Evolutionary conservation across 2,888 invertebrate species (phyloP).

Genomic region (Pegoplata infirma): DNA sequence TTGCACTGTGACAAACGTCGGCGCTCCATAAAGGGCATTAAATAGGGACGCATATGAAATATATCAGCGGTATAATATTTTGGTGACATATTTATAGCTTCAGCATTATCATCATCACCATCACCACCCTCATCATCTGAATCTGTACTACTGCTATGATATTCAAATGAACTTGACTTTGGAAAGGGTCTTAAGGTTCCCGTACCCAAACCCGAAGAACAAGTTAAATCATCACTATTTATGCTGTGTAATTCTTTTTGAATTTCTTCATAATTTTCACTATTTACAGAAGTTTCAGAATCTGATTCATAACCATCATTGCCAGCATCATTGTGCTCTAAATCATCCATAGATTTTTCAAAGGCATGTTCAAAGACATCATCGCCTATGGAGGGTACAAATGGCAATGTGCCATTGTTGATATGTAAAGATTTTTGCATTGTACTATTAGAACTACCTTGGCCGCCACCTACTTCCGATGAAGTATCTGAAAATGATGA

Average conservation of each 20-base stretch:
- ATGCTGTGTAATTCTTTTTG: slow-evolving; percentile 31
- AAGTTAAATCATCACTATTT: slow-evolving; percentile 59
- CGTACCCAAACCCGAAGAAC: slow-evolving; percentile 60
- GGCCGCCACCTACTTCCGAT: slow-evolving; percentile 43
- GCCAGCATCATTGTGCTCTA: slow-evolving; percentile 73
- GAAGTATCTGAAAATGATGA: slow-evolving; percentile 61
- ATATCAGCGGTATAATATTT: slow-evolving; percentile 67
- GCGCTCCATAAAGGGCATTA: slow-evolving; percentile 81
- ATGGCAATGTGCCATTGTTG: slow-evolving; percentile 13
- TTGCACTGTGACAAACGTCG: slow-evolving; percentile 88
- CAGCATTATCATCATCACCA: slow-evolving; percentile 56
- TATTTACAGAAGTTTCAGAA: slow-evolving; percentile 70
- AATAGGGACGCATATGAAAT: slow-evolving; percentile 72
- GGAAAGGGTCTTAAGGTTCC: slow-evolving; percentile 66
- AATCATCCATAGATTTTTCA: slow-evolving; percentile 76
- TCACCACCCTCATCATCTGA: slow-evolving; percentile 66
- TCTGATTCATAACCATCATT: slow-evolving; percentile 75
- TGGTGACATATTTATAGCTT: slow-evolving; percentile 65
- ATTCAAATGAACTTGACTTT: slow-evolving; percentile 70
- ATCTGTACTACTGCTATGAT: slow-evolving; percentile 71
- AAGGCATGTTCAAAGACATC: slow-evolving; percentile 76
- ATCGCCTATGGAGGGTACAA: slow-evolving; percentile 64
- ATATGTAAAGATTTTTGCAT: slow-evolving; percentile 24
- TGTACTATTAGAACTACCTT: slow-evolving; percentile 7
- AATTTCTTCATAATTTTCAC: slow-evolving; percentile 43